Conservation (phyloP, 2,797 vertebrate species). For the Hemibagrus guttatus region DNA sequence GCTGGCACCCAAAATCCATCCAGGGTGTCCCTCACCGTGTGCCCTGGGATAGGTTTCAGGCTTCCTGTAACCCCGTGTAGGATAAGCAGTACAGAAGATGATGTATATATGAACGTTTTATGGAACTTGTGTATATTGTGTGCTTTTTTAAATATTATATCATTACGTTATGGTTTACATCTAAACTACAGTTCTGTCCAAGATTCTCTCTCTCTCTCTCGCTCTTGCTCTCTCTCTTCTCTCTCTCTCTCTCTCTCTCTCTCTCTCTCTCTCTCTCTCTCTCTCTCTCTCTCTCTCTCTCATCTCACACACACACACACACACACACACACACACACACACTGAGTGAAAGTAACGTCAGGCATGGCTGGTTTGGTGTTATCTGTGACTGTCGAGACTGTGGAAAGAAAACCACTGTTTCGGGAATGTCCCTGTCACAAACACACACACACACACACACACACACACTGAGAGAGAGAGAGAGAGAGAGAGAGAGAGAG, state of each 20-base stretch:
- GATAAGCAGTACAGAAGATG: neutral
- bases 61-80: too few relatives aligned
- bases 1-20: too few relatives aligned
- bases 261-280: too few relatives aligned
- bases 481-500: too few relatives aligned
- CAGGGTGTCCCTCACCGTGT: too few relatives aligned
- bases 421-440: slow-evolving; percentile 59
- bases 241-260: too few relatives aligned
- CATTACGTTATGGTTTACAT: neutral
- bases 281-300: too few relatives aligned
- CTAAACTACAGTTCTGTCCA: neutral
- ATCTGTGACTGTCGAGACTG: slow-evolving; percentile 62
- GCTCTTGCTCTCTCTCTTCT: too few relatives aligned
- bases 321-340: slow-evolving; percentile 28
- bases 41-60: too few relatives aligned
- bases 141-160: neutral
- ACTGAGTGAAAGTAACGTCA: slow-evolving; percentile 56
- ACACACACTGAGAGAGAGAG: slow-evolving; percentile 23
- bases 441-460: slow-evolving; percentile 13
- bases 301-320: neutral
- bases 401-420: slow-evolving; percentile 69
- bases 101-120: neutral
- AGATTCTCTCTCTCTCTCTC: neutral
- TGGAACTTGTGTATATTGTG: neutral
- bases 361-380: slow-evolving; percentile 55